These are phyloP conservation scores for Pseudocheirus occidentalis DNA, from an alignment of 2,797 vertebrate genomes.

Conservation along the genomic window DNA sequence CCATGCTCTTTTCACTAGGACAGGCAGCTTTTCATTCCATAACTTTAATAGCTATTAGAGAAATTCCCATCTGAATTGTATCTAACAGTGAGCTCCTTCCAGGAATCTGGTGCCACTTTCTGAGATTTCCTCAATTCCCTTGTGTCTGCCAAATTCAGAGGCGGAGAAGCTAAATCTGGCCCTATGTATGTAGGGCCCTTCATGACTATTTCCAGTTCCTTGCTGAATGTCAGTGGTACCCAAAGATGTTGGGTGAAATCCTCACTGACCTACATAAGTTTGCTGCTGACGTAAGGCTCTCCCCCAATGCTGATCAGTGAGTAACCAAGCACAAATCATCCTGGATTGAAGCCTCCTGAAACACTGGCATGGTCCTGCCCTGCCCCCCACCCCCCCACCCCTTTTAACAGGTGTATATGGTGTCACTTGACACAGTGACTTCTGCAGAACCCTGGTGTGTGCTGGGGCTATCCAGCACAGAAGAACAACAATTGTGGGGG, in stretches of 20 bases:
- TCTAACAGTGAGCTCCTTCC: neutral
- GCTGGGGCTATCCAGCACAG: neutral
- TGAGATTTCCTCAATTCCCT: conserved; percentile 1
- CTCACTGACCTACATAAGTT: neutral
- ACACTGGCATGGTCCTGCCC: neutral
- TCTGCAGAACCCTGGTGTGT: neutral
- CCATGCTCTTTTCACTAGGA: neutral
- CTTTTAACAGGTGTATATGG: neutral
- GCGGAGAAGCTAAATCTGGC: neutral
- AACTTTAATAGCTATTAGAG: neutral
- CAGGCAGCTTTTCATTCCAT: neutral
- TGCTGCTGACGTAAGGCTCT: conserved; percentile 27
- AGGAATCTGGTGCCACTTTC: neutral
- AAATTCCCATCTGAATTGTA: neutral
- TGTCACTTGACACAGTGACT: neutral
- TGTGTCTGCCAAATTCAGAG: neutral
- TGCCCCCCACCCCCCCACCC: neutral
- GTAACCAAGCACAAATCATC: neutral
- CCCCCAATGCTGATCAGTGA: conserved; percentile 2
- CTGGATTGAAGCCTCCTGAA: conserved; percentile 4
- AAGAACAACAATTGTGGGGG: neutral
- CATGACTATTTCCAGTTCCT: neutral
- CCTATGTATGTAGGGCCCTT: neutral
- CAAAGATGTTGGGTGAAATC: neutral
- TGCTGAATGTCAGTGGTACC: neutral